These are phyloP conservation scores for Ectemnius continuus DNA, from an alignment of 2,888 invertebrate species.

Conservation along the genomic window DNA sequence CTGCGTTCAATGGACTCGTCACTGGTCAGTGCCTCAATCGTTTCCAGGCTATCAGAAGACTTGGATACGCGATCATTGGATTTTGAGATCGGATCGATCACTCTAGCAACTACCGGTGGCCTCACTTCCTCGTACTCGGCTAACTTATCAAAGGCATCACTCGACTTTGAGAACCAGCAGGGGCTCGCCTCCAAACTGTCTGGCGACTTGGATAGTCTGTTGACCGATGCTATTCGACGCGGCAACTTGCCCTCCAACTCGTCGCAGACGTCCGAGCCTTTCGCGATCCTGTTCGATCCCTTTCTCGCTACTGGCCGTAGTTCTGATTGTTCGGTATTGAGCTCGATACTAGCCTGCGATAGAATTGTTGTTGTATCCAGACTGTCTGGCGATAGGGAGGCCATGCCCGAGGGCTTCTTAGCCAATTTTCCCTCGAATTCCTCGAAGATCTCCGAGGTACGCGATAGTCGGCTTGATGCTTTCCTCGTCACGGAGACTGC, in stretches of 20 bases:
- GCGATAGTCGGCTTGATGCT: constrained; percentile 69
- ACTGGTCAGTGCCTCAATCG: constrained; percentile 64
- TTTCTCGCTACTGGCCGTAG: constrained; percentile 58
- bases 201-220: constrained; percentile 70
- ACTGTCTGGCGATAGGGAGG: constrained; percentile 74
- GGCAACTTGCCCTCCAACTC: constrained; percentile 66
- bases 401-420: constrained; percentile 60
- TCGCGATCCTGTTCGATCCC: constrained; percentile 63
- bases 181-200: constrained; percentile 69
- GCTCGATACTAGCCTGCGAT: constrained; percentile 49
- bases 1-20: constrained; percentile 65
- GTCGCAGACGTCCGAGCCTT: constrained; percentile 69
- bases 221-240: constrained; percentile 64
- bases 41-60: constrained; percentile 72
- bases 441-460: constrained; percentile 73
- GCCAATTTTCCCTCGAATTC: constrained; percentile 68
- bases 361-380: constrained; percentile 62
- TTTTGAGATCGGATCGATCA: constrained; percentile 65
- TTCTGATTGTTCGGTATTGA: constrained; percentile 45
- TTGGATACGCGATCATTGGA: constrained; percentile 71
- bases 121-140: constrained; percentile 61
- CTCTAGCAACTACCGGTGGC: constrained; percentile 57
- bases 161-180: constrained; percentile 71
- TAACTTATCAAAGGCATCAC: constrained; percentile 70
- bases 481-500: constrained; percentile 61